A percentile compares a stretch with the other conserved stretches of the same genome.
Conservation (phyloP, 1,140 invertebrate species). For the Apis laboriosa region DNA sequence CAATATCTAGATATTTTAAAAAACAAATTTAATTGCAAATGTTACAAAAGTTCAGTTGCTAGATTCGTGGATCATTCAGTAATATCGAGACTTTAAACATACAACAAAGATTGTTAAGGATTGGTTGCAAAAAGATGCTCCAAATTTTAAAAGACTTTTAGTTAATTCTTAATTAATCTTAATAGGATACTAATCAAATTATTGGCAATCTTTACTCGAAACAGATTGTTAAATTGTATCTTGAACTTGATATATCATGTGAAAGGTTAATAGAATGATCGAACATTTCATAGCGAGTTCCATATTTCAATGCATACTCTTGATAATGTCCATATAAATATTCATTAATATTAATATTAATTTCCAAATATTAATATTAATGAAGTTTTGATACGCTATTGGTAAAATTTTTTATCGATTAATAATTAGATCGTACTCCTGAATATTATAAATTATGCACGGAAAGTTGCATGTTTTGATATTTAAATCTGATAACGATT, state of each 20-base stretch:
- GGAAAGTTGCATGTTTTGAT: not conserved
- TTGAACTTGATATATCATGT: not conserved
- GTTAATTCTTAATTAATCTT: no score
- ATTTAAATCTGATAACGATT: constrained; percentile 11
- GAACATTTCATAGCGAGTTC: not conserved
- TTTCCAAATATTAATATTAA: not conserved
- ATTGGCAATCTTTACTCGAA: not conserved
- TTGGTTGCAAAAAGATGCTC: no score
- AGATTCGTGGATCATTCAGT: no score
- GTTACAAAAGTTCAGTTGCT: no score
- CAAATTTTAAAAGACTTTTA: no score
- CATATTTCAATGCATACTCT: not conserved
- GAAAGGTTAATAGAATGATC: not conserved
- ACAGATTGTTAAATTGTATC: not conserved
- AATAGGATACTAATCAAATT: no score
- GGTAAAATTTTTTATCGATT: not conserved
- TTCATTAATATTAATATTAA: no score
- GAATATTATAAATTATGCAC: not conserved
- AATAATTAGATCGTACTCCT: not conserved
- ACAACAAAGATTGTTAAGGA: no score
- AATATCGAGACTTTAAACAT: no score
- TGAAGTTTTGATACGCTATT: not conserved
- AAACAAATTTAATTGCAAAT: no score
- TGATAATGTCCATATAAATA: no score
- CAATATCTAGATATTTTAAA: no score